Percentiles rank a stretch among this genome's conserved stretches.
These are phyloP conservation scores for Synergus umbraculus DNA, from an alignment of 2,888 invertebrate species.

Conservation along the genomic window DNA sequence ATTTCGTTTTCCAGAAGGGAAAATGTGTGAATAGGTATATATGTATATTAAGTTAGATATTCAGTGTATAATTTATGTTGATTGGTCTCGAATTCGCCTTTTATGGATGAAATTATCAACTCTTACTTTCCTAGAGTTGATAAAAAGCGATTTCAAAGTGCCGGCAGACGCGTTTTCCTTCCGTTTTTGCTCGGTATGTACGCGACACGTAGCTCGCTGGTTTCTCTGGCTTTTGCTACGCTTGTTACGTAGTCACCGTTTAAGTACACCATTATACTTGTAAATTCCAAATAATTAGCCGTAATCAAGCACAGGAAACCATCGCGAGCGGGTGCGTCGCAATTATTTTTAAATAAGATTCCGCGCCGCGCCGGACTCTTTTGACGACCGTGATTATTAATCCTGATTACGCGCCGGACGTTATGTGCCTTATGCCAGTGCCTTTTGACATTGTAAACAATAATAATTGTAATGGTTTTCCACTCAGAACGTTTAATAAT, in stretches of 20 bases:
- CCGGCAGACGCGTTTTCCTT: slow-evolving; percentile 43
- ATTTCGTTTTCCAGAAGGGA: neutral
- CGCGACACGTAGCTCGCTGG: slow-evolving; percentile 42
- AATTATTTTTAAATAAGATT: slow-evolving; percentile 77
- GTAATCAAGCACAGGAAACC: slow-evolving; percentile 76
- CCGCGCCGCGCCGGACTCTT: slow-evolving; percentile 65
- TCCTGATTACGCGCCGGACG: slow-evolving; percentile 71
- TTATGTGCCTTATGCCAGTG: slow-evolving; percentile 55
- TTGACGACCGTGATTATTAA: slow-evolving; percentile 72
- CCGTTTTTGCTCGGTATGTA: slow-evolving; percentile 18
- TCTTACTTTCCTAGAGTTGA: slow-evolving; percentile 23
- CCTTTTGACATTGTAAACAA: slow-evolving; percentile 66
- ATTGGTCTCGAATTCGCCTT: slow-evolving; percentile 10
- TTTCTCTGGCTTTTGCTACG: slow-evolving; percentile 53
- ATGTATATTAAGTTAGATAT: neutral
- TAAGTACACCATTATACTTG: slow-evolving; percentile 76
- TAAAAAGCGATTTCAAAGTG: slow-evolving; percentile 19
- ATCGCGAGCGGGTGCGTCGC: slow-evolving; percentile 60
- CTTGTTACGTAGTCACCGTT: slow-evolving; percentile 73
- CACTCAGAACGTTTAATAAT: neutral
- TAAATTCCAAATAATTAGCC: slow-evolving; percentile 76
- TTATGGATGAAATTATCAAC: slow-evolving; percentile 23
- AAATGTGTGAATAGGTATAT: neutral
- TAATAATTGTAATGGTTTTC: slow-evolving; percentile 52
- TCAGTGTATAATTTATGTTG: slow-evolving; percentile 29